Percentiles rank a stretch among this genome's conserved stretches.
phyloP scores from a whole-genome alignment of 2,888 invertebrate species.

The Xanthostigma xanthostigma region DNA sequence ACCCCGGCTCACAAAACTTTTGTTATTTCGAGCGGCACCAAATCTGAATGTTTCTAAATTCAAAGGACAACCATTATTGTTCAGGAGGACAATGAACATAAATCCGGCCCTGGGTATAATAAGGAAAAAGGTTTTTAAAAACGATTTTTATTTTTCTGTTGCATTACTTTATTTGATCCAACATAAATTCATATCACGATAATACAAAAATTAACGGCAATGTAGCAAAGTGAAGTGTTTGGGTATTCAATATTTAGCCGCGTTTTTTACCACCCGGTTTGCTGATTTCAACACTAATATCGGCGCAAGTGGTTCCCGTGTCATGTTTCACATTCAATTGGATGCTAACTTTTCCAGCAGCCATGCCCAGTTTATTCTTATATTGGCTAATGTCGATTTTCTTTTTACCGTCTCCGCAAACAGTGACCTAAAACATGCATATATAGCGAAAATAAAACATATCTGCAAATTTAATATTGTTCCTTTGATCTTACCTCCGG shows the following conservation, averaged over 20 bases:
- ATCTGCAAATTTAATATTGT: not conserved
- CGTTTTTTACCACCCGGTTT: slow-evolving; percentile 2
- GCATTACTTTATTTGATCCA: not conserved
- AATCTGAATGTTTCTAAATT: too few relatives aligned
- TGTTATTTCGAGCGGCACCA: too few relatives aligned
- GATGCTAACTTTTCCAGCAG: slow-evolving; percentile 25
- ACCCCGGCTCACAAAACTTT: too few relatives aligned
- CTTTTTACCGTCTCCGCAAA: slow-evolving; percentile 25
- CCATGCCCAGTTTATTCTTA: slow-evolving; percentile 29
- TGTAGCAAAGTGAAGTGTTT: not conserved
- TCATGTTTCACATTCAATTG: slow-evolving; percentile 28
- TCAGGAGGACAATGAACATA: too few relatives aligned
- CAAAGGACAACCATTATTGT: too few relatives aligned
- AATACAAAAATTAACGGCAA: not conserved
- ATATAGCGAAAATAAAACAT: not conserved
- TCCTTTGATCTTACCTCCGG: slow-evolving; percentile 18
- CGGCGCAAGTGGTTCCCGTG: slow-evolving; percentile 23
- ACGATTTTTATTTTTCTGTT: not conserved
- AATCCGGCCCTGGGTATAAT: too few relatives aligned
- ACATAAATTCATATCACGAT: not conserved
- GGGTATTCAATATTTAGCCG: too few relatives aligned
- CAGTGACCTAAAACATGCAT: slow-evolving; percentile 18
- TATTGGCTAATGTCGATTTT: slow-evolving; percentile 27
- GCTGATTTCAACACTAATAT: slow-evolving; percentile 12
- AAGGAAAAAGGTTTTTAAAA: too few relatives aligned